Conservation (phyloP, 2,113 vertebrate species). For the Pycnonotus jocosus region DNA sequence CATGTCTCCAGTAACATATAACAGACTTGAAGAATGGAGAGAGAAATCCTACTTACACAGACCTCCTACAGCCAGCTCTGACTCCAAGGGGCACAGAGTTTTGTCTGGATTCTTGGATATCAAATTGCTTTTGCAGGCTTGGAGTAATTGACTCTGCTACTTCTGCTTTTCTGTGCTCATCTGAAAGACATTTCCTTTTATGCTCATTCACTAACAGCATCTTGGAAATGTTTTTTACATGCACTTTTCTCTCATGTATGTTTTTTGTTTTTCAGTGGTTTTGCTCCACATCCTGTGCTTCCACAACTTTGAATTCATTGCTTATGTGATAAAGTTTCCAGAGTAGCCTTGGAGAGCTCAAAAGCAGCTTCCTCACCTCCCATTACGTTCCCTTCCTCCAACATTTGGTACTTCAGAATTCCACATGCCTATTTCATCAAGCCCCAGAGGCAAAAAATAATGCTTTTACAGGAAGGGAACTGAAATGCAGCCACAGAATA, state of each 20-base stretch:
- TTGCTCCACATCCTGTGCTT: neutral
- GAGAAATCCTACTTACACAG: neutral
- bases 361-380: neutral
- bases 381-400: neutral
- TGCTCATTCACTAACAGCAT: neutral
- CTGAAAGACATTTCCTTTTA: constrained; percentile 24
- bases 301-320: neutral
- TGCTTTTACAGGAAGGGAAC: neutral
- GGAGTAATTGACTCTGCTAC: neutral
- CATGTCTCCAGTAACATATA: neutral
- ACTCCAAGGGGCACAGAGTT: neutral
- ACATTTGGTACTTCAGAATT: neutral
- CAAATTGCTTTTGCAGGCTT: neutral
- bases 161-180: neutral
- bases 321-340: neutral
- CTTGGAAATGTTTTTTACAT: neutral
- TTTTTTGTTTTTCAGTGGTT: neutral
- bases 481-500: neutral
- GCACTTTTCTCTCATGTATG: neutral
- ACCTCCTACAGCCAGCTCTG: neutral
- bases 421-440: neutral
- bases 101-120: neutral
- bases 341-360: neutral
- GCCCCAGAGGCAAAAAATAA: neutral
- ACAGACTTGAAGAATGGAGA: neutral